phyloP scores from a whole-genome alignment of 2,888 invertebrate species.

The Cantharis lateralis region DNA sequence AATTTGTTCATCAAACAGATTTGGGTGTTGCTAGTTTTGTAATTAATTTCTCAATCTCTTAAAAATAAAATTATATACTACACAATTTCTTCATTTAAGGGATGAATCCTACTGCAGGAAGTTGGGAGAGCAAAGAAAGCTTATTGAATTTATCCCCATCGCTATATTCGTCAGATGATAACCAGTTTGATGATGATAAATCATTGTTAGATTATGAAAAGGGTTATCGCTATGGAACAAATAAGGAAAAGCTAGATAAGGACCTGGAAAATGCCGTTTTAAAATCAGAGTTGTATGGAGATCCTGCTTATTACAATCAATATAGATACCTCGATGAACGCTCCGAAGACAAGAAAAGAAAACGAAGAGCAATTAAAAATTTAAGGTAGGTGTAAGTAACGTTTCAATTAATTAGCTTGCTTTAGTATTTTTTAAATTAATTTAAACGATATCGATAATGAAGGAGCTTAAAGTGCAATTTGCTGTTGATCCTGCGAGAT shows the following conservation, averaged over 20 bases:
- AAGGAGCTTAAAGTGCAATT: neutral
- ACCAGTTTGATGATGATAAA: conserved; percentile 50
- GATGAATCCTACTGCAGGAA: conserved; percentile 5
- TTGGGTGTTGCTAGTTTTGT: neutral
- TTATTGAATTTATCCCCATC: conserved; percentile 15
- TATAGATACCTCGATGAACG: conserved; percentile 50
- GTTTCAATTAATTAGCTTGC: neutral
- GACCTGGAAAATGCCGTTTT: conserved; percentile 64
- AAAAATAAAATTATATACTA: neutral
- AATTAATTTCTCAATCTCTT: no score
- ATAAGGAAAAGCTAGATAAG: conserved; percentile 52
- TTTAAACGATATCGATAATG: neutral
- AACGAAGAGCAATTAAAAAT: conserved; percentile 45
- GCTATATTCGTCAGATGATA: conserved; percentile 42
- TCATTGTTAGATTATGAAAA: conserved; percentile 52
- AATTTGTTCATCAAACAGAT: neutral
- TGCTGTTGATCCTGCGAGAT: neutral
- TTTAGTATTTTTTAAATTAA: neutral
- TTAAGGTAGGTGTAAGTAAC: conserved; percentile 12
- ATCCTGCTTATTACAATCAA: conserved; percentile 61
- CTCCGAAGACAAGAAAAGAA: conserved; percentile 45
- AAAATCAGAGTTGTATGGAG: conserved; percentile 66
- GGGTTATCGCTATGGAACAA: conserved; percentile 51
- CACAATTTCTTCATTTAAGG: conserved; percentile 5
- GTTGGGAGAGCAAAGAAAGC: conserved; percentile 18